phyloP scores from a whole-genome alignment of 2,797 vertebrate genomes.

The Streptopelia turtur region DNA sequence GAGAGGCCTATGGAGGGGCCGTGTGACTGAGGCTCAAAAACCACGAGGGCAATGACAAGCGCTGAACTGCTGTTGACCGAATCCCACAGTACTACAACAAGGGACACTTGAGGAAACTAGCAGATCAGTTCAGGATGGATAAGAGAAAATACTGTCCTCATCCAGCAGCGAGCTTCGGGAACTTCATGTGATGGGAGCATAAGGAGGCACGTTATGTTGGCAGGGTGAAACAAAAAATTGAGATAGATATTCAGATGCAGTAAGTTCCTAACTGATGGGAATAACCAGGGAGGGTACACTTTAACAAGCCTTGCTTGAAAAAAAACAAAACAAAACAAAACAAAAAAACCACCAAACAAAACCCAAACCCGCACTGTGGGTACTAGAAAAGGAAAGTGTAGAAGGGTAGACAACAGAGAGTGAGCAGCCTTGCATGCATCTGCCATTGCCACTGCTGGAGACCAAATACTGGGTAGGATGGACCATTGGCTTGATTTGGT shows the following conservation, averaged over 20 bases:
- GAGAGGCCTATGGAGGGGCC: not conserved
- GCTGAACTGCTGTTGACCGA: not conserved
- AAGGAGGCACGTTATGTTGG: fast-evolving
- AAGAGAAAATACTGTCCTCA: not conserved
- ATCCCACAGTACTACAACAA: not conserved
- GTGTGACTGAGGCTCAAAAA: not conserved
- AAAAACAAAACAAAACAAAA: too few species aligned
- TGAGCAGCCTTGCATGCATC: not conserved
- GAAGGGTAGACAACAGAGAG: not conserved
- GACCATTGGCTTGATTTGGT: not conserved
- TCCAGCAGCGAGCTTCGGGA: not conserved
- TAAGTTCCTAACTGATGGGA: not conserved
- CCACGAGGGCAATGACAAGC: not conserved
- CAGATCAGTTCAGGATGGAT: not conserved
- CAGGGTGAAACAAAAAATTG: not conserved
- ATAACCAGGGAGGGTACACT: not conserved
- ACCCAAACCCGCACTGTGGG: fast-evolving
- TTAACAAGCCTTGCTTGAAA: not conserved
- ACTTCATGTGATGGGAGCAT: not conserved
- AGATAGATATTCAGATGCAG: not conserved
- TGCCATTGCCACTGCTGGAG: not conserved
- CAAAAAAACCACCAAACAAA: not conserved
- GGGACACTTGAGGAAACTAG: not conserved
- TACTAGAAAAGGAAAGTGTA: not conserved
- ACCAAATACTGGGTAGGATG: not conserved